Evolutionary conservation across 2,797 vertebrate genomes (phyloP).

Genomic region (Iguana delicatissima): DNA sequence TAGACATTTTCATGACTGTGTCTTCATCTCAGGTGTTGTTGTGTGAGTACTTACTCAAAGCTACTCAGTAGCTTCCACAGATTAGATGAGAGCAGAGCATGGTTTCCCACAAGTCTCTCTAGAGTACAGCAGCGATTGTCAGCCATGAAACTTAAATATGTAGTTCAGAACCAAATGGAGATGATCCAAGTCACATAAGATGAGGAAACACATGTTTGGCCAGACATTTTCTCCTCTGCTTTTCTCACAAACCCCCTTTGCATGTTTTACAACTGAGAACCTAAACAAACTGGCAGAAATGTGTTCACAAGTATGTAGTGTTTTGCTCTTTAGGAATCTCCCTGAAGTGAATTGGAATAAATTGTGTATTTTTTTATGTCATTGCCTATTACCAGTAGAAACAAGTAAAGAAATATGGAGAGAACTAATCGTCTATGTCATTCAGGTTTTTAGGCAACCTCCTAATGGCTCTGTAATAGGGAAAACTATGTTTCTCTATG

Average conservation of each 20-base stretch:
- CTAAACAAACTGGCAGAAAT: slow-evolving; percentile 55
- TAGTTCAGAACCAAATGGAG: slow-evolving; percentile 22
- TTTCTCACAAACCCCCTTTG: slow-evolving; percentile 22
- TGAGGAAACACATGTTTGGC: slow-evolving; percentile 22
- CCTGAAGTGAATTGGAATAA: slow-evolving; percentile 37
- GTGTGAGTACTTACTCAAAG: neutral
- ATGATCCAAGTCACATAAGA: neutral
- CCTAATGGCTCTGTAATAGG: slow-evolving; percentile 32
- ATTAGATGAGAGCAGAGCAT: neutral
- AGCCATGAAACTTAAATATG: neutral
- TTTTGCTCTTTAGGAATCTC: slow-evolving; percentile 38
- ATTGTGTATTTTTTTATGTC: slow-evolving; percentile 56
- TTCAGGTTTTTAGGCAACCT: slow-evolving; percentile 34
- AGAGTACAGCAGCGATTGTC: neutral
- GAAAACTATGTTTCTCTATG: neutral
- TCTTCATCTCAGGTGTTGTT: neutral
- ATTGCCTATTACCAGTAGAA: slow-evolving; percentile 27
- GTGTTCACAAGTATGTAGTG: slow-evolving; percentile 45
- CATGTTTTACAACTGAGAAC: slow-evolving; percentile 37
- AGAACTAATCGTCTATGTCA: slow-evolving; percentile 20
- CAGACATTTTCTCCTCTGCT: slow-evolving; percentile 7
- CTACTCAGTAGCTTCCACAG: neutral
- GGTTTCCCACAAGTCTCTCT: neutral
- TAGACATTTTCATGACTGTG: neutral
- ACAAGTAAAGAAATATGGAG: slow-evolving; percentile 46